Conservation (phyloP, 1,140 invertebrate genomes). For the Adelges cooleyi region DNA sequence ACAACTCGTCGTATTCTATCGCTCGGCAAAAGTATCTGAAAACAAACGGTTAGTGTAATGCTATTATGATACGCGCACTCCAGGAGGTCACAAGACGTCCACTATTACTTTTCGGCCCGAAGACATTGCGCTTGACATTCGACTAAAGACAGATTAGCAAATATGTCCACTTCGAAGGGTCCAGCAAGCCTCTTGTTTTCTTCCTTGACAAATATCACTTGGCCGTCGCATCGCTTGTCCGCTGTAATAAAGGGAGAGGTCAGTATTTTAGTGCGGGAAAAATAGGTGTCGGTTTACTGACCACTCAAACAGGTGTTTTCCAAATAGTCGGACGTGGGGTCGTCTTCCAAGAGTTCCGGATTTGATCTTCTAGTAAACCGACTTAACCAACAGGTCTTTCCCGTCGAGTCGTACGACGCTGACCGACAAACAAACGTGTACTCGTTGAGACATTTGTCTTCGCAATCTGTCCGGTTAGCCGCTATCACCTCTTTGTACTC, state of each 20-base stretch:
- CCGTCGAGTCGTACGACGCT: slow-evolving; percentile 62
- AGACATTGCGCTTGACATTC: slow-evolving; percentile 71
- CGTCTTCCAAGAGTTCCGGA: slow-evolving; percentile 66
- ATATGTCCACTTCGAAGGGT: slow-evolving; percentile 74
- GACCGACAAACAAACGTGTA: slow-evolving; percentile 77
- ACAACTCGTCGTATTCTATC: slow-evolving; percentile 76
- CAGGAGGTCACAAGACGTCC: slow-evolving; percentile 34
- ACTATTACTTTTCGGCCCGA: slow-evolving; percentile 63
- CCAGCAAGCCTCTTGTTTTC: slow-evolving; percentile 72
- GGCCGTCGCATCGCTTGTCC: slow-evolving; percentile 68
- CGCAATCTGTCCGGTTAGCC: slow-evolving; percentile 72
- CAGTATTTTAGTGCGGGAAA: background rate
- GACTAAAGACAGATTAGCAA: slow-evolving; percentile 67
- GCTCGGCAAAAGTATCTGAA: slow-evolving; percentile 71
- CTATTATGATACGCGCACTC: background rate
- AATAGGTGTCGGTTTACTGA: slow-evolving; percentile 38
- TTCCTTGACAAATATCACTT: slow-evolving; percentile 76
- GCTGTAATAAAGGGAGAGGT: slow-evolving; percentile 41
- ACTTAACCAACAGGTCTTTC: slow-evolving; percentile 65
- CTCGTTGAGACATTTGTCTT: slow-evolving; percentile 79
- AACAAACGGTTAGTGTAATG: slow-evolving; percentile 7
- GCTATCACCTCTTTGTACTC: slow-evolving; percentile 68
- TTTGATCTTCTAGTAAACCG: slow-evolving; percentile 70
- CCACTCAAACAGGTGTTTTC: slow-evolving; percentile 83
- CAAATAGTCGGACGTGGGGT: slow-evolving; percentile 75